Percentiles rank a stretch among this genome's conserved stretches.
Conservation (phyloP, 2,113 vertebrate species). For the Antennarius striatus region DNA sequence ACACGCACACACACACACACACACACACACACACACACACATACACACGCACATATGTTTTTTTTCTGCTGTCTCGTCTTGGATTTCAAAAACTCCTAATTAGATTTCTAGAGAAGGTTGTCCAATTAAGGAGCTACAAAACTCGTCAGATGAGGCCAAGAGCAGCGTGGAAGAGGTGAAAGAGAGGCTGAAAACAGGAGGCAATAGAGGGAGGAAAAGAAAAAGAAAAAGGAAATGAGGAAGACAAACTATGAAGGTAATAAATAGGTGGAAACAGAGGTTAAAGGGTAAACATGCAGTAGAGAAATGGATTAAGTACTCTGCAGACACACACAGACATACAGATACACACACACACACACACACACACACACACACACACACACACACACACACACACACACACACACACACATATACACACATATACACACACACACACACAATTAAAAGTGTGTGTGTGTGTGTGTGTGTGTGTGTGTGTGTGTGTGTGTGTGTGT, state of each 20-base stretch:
- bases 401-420: no score
- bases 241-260: background rate
- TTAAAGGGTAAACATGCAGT: conserved; percentile 32
- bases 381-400: background rate
- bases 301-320: conserved; percentile 39
- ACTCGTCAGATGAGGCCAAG: background rate
- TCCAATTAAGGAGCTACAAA: conserved; percentile 41
- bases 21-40: background rate
- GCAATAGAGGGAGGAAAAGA: background rate
- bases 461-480: no score
- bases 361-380: background rate
- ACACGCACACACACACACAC: background rate
- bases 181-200: background rate
- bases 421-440: no score
- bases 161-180: background rate
- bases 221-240: background rate
- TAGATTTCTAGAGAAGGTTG: conserved; percentile 32
- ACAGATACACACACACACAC: no score
- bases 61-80: background rate
- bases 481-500: no score
- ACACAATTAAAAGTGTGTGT: no score
- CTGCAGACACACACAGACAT: background rate
- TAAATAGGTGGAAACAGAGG: conserved; percentile 1
- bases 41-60: background rate
- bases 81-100: conserved; percentile 33